Evolutionary conservation across 2,113 vertebrate species (phyloP).

Genomic region (Pedetes capensis): DNA sequence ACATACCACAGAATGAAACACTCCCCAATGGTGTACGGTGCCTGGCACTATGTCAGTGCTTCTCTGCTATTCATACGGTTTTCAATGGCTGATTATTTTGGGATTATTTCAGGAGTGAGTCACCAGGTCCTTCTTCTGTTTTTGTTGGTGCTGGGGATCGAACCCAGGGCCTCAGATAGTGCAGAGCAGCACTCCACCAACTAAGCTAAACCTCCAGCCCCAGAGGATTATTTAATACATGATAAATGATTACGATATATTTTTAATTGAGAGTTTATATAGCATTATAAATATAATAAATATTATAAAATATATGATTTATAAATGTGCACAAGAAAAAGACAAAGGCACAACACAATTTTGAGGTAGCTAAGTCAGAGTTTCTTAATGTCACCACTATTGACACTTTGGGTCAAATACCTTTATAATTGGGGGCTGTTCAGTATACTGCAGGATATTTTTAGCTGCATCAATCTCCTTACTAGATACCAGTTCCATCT

Average conservation of each 20-base stretch:
- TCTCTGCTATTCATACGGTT: too few species aligned
- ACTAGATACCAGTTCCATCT: background rate
- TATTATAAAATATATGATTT: background rate
- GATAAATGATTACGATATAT: background rate
- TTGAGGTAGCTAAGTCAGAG: background rate
- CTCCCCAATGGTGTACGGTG: too few species aligned
- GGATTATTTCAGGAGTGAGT: too few species aligned
- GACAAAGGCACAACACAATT: background rate
- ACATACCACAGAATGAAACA: too few species aligned
- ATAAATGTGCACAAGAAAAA: background rate
- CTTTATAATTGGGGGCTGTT: background rate
- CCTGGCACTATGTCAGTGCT: too few species aligned
- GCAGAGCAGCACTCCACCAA: too few species aligned
- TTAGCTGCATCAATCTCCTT: background rate
- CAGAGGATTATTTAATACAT: background rate
- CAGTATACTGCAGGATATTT: rapidly evolving
- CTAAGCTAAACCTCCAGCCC: too few species aligned
- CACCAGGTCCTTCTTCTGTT: too few species aligned
- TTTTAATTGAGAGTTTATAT: conserved; percentile 2
- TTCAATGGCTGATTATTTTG: too few species aligned
- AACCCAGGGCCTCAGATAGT: too few species aligned
- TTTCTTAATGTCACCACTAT: background rate
- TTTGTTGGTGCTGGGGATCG: too few species aligned
- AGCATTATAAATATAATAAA: background rate
- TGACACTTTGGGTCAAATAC: background rate